Evolutionary conservation across 2,113 vertebrate species (phyloP).

Genomic region (Myrmecobius fasciatus): DNA sequence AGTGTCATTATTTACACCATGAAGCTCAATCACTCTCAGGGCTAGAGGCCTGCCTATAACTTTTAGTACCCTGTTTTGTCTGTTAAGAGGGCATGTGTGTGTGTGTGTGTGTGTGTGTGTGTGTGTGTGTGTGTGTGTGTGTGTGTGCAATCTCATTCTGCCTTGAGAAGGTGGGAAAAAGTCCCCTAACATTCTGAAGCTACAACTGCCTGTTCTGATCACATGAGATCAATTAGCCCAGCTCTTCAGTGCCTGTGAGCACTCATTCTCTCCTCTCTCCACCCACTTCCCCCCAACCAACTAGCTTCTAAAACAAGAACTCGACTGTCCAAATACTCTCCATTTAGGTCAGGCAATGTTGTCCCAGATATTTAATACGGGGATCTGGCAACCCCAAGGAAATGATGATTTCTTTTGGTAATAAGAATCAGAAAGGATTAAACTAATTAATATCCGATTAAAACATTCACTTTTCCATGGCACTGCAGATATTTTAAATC

Average conservation of each 20-base stretch:
- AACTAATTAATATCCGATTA: background rate
- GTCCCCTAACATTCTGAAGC: background rate
- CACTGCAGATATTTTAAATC: background rate
- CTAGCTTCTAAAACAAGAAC: background rate
- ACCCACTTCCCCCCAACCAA: background rate
- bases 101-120: no score
- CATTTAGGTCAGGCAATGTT: background rate
- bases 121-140: background rate
- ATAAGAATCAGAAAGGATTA: background rate
- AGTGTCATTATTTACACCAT: rapidly evolving
- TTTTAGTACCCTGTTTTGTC: background rate
- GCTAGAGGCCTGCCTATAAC: rapidly evolving
- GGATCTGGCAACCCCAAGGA: background rate
- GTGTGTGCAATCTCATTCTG: background rate
- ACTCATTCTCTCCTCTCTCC: background rate
- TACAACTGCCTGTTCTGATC: background rate
- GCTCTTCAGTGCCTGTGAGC: background rate
- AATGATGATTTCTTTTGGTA: background rate
- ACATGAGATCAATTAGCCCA: background rate
- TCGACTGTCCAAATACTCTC: background rate
- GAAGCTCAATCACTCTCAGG: background rate
- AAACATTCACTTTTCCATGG: background rate
- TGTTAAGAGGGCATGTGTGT: background rate
- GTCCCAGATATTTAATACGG: background rate
- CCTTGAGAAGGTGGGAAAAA: background rate